A percentile compares a stretch with the other conserved stretches of the same genome.
phyloP scores from a whole-genome alignment of 2,113 vertebrate genomes.

The Eulemur rufifrons region DNA sequence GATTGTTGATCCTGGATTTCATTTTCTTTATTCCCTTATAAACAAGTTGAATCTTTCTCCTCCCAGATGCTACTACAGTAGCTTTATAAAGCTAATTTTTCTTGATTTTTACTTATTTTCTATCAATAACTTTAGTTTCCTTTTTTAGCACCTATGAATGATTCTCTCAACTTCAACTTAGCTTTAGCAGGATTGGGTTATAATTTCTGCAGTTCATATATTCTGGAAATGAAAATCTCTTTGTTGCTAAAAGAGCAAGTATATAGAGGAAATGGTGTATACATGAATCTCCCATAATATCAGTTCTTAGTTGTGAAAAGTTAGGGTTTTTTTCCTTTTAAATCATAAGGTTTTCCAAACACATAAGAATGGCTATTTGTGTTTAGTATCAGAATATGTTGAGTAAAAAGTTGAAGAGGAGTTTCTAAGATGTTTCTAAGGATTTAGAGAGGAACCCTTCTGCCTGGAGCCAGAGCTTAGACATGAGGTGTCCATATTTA shows the following conservation, averaged over 20 bases:
- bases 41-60: neutral
- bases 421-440: neutral
- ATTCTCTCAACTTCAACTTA: neutral
- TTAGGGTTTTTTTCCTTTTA: neutral
- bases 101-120: neutral
- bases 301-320: neutral
- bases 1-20: neutral
- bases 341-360: neutral
- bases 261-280: neutral
- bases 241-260: neutral
- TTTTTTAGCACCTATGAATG: neutral
- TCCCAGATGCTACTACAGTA: neutral
- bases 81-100: constrained; percentile 13
- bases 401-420: neutral
- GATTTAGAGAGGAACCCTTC: neutral
- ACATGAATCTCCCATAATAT: neutral
- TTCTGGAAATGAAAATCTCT: neutral
- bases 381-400: neutral
- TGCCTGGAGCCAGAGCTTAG: neutral
- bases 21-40: neutral
- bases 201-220: neutral
- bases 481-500: neutral
- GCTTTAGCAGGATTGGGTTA: neutral
- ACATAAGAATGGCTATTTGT: neutral
- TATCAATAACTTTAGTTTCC: neutral